Percentiles rank a stretch among this genome's conserved stretches.
Evolutionary conservation across 2,797 vertebrate species (phyloP).

Genomic region (Sandelia bainsii): DNA sequence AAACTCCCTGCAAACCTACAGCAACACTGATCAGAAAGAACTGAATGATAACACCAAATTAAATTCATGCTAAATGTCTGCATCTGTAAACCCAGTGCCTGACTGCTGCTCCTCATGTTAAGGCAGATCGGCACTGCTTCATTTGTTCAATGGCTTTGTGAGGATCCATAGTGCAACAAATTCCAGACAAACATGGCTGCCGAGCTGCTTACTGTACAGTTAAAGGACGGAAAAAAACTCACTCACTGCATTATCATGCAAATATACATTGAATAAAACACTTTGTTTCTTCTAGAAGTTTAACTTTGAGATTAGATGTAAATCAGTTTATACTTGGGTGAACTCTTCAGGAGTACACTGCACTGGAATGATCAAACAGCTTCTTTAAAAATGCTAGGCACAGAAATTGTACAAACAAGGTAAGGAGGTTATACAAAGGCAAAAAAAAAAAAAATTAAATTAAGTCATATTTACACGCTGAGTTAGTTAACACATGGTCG

Average conservation of each 20-base stretch:
- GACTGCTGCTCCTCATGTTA: conserved; percentile 46
- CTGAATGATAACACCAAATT: conserved; percentile 10
- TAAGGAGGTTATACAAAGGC: conserved; percentile 64
- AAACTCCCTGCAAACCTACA: conserved; percentile 27
- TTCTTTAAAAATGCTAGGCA: conserved; percentile 64
- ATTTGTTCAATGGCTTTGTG: conserved; percentile 81
- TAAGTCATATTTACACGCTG: conserved; percentile 71
- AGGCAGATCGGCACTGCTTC: conserved; percentile 61
- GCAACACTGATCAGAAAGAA: conserved; percentile 41
- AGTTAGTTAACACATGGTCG: conserved; percentile 66
- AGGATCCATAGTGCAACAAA: conserved; percentile 77
- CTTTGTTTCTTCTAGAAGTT: conserved; percentile 36
- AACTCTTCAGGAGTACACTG: conserved; percentile 59
- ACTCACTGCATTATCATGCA: conserved; percentile 50
- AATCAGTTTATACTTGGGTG: conserved; percentile 59
- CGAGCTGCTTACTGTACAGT: conserved; percentile 54
- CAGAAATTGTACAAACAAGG: conserved; percentile 62
- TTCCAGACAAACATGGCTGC: conserved; percentile 58
- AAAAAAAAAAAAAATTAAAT: conserved; percentile 68
- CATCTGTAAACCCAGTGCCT: conserved; percentile 58
- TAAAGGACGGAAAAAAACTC: conserved; percentile 10
- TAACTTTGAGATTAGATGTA: conserved; percentile 52
- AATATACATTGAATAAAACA: conserved; percentile 51
- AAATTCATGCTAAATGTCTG: conserved; percentile 19
- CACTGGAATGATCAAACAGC: conserved; percentile 72